Base-by-base conservation (phyloP, 2,888 invertebrate species). In the Clitarchus hookeri region DNA sequence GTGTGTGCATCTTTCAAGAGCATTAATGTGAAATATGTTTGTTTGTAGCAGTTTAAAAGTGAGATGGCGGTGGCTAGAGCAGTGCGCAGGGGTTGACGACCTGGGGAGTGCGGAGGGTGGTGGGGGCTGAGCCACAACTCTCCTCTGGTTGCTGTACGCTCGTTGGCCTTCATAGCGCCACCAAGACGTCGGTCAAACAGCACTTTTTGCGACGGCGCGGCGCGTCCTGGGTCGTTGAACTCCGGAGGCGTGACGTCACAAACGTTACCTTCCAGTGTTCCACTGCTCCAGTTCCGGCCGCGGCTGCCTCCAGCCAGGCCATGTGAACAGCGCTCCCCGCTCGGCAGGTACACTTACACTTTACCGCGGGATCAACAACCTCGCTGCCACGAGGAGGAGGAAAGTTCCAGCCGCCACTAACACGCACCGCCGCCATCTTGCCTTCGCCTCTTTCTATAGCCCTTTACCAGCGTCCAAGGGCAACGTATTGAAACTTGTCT, bases 241-340 rank as follows among this genome's bases (percentile, higher is more conserved):
- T 48, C 44, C 0, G 83, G 53, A 13, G 48, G 16, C 65, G 84
- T 84, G 86, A 86, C 86, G 86, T 84, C 86, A 86, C 83, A 48
- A 83, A 77, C 84, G 86, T 86, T 86, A 86, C 84, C 86, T 86
- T 79, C 44, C 19, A 27, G 86, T 85, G 85, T 85, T 79, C 86
- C 85, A 86, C 86, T 86, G 86, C 86, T 86, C 86, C 86, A 86
- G 84, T 79, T 85, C 65, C 65, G 65, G 48, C 12, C 48, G 48
- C 48, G 48, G 12, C 48, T 48, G 48, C 48, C 48, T 19, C 23
- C 13, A 19, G 19, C 65, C 65, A 19, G 65, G 65, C 23, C 65
- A 65, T 65, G 65, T 65, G 65, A 65, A n/a, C 65, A 8, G 65
- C 65, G 65, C 65, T 65, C 23, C 65, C 48, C 16, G 48, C 48